A percentile compares a stretch with the other conserved stretches of the same genome.
Evolutionary conservation across 2,888 invertebrate genomes (phyloP).

Genomic region (Serripes groenlandicus): DNA sequence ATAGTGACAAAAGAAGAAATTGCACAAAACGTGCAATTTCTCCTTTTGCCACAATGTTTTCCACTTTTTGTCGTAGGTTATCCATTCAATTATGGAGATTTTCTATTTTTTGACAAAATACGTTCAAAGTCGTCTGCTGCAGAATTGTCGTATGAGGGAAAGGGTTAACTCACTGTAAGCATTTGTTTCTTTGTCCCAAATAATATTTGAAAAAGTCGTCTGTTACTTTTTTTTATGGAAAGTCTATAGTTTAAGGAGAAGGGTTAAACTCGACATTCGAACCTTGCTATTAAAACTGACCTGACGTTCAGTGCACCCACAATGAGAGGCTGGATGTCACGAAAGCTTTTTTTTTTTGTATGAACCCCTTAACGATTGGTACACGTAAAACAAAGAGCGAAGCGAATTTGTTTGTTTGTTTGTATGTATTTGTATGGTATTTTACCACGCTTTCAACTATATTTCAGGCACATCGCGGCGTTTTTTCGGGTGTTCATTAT

Average conservation of each 20-base stretch:
- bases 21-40: neutral
- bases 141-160: neutral
- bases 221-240: too few species aligned
- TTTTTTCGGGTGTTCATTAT: too few species aligned
- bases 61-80: too few species aligned
- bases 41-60: neutral
- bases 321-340: slow-evolving; percentile 7
- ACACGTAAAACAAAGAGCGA: too few species aligned
- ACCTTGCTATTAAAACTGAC: slow-evolving; percentile 38
- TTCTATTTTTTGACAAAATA: neutral
- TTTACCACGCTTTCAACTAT: too few species aligned
- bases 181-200: neutral
- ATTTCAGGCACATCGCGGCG: too few species aligned
- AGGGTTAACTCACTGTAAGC: neutral
- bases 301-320: slow-evolving; percentile 18
- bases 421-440: too few species aligned
- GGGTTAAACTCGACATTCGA: slow-evolving; percentile 13
- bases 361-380: too few species aligned
- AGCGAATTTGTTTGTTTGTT: too few species aligned
- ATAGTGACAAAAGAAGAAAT: neutral
- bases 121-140: neutral
- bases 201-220: neutral
- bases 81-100: neutral
- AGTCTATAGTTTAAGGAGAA: too few species aligned
- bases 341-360: neutral